Evolutionary conservation across 2,113 vertebrate species (phyloP).

Genomic region (Taxidea taxus): DNA sequence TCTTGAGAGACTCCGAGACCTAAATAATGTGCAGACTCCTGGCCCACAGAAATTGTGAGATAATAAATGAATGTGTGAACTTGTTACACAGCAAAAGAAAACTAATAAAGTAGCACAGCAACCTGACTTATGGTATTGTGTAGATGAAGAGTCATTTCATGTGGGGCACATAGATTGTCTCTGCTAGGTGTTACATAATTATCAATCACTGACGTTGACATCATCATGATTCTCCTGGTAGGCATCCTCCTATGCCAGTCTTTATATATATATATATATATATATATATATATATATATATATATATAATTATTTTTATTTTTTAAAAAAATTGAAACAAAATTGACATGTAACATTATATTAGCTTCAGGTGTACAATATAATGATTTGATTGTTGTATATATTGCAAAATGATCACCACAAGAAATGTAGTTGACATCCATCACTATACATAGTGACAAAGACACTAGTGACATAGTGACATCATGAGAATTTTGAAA

Average conservation of each 20-base stretch:
- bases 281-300: too few species aligned
- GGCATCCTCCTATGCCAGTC: neutral
- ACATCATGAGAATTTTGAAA: neutral
- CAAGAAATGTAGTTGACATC: neutral
- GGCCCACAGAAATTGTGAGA: neutral
- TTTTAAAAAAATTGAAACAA: too few species aligned
- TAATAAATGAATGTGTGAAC: neutral
- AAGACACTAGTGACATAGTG: too few species aligned
- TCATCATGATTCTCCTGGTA: neutral
- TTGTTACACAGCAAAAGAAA: neutral
- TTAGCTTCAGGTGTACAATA: too few species aligned
- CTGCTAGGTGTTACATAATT: neutral
- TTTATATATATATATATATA: too few species aligned
- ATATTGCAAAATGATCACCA: too few species aligned
- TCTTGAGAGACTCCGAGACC: neutral
- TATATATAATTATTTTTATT: too few species aligned
- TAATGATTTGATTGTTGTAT: too few species aligned
- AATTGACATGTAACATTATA: too few species aligned
- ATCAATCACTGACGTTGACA: neutral
- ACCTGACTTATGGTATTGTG: neutral
- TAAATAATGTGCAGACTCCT: neutral
- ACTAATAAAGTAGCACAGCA: neutral
- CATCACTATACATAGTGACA: neutral
- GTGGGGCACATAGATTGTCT: neutral
- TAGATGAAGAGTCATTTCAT: neutral